phyloP scores from a whole-genome alignment of 2,113 vertebrate species.

The Falco punctatus region DNA sequence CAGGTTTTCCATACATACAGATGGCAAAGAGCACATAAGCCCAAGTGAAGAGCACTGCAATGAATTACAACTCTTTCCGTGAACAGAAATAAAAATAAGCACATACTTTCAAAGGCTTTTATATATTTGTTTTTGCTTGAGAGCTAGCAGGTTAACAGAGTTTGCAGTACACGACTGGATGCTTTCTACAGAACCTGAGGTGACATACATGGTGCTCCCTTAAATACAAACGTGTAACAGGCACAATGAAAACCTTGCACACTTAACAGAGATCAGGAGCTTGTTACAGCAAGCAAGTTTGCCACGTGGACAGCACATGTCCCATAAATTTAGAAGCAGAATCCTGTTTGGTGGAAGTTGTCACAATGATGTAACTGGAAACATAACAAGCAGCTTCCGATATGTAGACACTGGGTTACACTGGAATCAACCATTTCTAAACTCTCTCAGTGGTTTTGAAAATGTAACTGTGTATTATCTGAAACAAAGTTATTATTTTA shows the following conservation, averaged over 20 bases:
- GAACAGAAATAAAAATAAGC: not conserved
- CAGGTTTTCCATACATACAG: not conserved
- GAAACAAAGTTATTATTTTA: not conserved
- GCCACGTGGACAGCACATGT: not conserved
- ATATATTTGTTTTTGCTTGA: not conserved
- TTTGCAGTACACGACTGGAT: not conserved
- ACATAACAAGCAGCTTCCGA: not conserved
- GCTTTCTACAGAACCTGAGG: not conserved
- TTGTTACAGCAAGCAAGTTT: not conserved
- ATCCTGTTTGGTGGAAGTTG: not conserved
- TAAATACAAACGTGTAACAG: not conserved
- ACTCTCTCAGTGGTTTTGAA: not conserved
- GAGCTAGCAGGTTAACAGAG: not conserved
- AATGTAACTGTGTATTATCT: not conserved
- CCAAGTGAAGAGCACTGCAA: not conserved
- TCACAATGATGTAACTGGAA: not conserved
- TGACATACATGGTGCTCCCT: not conserved
- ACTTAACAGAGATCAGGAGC: not conserved
- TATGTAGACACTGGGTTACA: not conserved
- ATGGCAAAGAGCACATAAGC: not conserved
- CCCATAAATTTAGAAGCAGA: not conserved
- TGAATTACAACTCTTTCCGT: not conserved
- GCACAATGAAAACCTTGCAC: not conserved
- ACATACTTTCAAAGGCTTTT: not conserved
- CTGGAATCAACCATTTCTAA: not conserved